Evolutionary conservation across 64 coral and sea anemone genomes (phyloP).

Genomic region (Catalaphyllia jardinei): DNA sequence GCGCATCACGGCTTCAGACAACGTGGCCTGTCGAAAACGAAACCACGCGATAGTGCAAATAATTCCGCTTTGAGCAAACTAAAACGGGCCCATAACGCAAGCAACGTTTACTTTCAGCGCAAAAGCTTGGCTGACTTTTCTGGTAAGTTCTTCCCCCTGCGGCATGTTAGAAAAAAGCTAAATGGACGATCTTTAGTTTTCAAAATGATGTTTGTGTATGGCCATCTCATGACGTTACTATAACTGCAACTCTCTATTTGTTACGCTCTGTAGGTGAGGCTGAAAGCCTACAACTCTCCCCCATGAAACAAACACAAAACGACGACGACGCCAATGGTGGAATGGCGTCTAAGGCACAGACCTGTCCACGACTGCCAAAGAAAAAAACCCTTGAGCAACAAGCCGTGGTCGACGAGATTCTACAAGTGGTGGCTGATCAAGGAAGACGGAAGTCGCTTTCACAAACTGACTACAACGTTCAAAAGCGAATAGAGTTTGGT

Average conservation of each 20-base stretch:
- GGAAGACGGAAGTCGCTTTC: slow-evolving; percentile 49
- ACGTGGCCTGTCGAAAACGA: neutral
- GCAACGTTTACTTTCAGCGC: neutral
- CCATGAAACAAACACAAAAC: slow-evolving; percentile 25
- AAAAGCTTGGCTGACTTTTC: neutral
- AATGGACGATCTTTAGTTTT: neutral
- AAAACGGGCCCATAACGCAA: neutral
- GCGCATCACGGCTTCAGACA: neutral
- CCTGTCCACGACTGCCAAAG: slow-evolving; percentile 4
- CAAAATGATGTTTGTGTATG: neutral
- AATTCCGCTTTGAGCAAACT: neutral
- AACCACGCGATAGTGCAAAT: neutral
- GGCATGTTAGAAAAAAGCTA: neutral
- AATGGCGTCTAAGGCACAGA: slow-evolving; percentile 5
- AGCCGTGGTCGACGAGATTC: slow-evolving; percentile 50
- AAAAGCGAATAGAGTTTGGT: slow-evolving; percentile 48
- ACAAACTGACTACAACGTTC: slow-evolving; percentile 48
- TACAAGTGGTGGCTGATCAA: slow-evolving; percentile 59
- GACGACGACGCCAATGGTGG: neutral
- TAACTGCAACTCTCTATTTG: slow-evolving; percentile 16
- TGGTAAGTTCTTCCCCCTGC: slow-evolving; percentile 10
- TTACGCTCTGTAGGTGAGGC: slow-evolving; percentile 7
- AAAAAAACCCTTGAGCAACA: slow-evolving; percentile 53
- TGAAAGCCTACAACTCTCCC: neutral
- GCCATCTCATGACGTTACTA: neutral